These are phyloP conservation scores for Camponotus floridanus DNA, from an alignment of 1,140 invertebrate species.

Conservation along the genomic window DNA sequence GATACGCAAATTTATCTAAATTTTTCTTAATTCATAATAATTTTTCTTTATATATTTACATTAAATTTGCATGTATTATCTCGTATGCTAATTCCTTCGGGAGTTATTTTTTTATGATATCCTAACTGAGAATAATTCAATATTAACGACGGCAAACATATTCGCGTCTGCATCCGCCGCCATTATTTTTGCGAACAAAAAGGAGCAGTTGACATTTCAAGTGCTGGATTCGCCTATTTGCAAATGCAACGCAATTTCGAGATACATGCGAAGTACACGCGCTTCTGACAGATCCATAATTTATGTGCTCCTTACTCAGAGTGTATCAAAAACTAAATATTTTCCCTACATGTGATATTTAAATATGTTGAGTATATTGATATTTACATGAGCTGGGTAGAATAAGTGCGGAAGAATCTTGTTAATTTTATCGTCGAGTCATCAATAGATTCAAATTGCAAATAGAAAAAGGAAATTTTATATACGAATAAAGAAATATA, in stretches of 20 bases:
- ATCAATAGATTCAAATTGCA: neutral
- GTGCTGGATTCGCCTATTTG: slow-evolving; percentile 21
- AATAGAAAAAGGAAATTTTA: neutral
- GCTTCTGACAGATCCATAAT: slow-evolving; percentile 27
- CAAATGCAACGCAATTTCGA: slow-evolving; percentile 30
- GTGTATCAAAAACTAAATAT: neutral
- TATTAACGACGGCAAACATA: slow-evolving; percentile 5
- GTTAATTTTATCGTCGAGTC: neutral
- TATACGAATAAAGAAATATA: neutral
- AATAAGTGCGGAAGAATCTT: neutral
- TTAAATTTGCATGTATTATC: slow-evolving; percentile 15
- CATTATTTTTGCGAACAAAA: slow-evolving; percentile 36
- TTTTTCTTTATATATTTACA: slow-evolving; percentile 1
- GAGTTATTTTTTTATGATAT: slow-evolving; percentile 26
- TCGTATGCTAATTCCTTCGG: neutral
- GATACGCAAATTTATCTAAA: neutral
- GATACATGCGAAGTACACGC: slow-evolving; percentile 19
- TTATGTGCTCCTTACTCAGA: slow-evolving; percentile 10
- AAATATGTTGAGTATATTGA: neutral
- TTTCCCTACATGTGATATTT: slow-evolving; percentile 9
- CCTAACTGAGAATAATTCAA: slow-evolving; percentile 37
- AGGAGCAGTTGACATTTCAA: slow-evolving; percentile 46
- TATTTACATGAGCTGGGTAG: too few species aligned
- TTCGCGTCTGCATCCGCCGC: slow-evolving; percentile 2
- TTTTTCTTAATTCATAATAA: slow-evolving; percentile 24